Evolutionary conservation across 2,113 vertebrate genomes (phyloP), one percentile per base, ranked within the genome.

Genomic region (Recurvirostra avosetta): DNA sequence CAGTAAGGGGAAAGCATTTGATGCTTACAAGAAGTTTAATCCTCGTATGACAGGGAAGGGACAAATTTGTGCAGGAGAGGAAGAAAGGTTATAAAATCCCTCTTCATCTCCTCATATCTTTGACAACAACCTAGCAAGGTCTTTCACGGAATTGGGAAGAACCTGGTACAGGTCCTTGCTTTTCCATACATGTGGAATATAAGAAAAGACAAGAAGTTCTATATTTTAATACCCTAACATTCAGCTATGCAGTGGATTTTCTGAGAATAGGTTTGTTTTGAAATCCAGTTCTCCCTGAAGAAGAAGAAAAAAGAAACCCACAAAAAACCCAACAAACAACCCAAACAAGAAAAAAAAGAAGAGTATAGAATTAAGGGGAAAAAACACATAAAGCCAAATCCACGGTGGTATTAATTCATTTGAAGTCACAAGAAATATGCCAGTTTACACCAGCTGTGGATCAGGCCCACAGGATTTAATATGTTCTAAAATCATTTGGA

Each of bases 291-390:
- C 41, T 67, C 5, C 11, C 4, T 55, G 5, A 5, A 26, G 34
- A 36, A 27, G 7, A n/a, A 19, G 5, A 2, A 6, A 38, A 62
- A 36, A 16, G 1, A 30, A 71, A 45, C 49, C 49, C 23, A 23
- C 49, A 38, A 71, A 12, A 1, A 11, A 62, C 15, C 18, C 19
- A 59, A 6, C 2, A 50, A 76, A 32, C 8, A 32, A 19, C 6
- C 7, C 9, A 38, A 73, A 45, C 1, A 12, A 29, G 5, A 47
- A 26, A 55, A 32, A 55, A 32, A 29, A 8, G 8, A 34, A 59
- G 30, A 8, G 0, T 4, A 16, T 4, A 55, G 5, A 40, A 72
- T 67, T 34, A 62, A 38, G 12, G 12, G 11, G 2, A 2, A 78
- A 78, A 25, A 65, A 25, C 3, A 7, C 9, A 68, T 62, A 66